A percentile compares a stretch with the other conserved stretches of the same genome.
Evolutionary conservation across 2,113 vertebrate genomes (phyloP).

Genomic region (Antennarius striatus): DNA sequence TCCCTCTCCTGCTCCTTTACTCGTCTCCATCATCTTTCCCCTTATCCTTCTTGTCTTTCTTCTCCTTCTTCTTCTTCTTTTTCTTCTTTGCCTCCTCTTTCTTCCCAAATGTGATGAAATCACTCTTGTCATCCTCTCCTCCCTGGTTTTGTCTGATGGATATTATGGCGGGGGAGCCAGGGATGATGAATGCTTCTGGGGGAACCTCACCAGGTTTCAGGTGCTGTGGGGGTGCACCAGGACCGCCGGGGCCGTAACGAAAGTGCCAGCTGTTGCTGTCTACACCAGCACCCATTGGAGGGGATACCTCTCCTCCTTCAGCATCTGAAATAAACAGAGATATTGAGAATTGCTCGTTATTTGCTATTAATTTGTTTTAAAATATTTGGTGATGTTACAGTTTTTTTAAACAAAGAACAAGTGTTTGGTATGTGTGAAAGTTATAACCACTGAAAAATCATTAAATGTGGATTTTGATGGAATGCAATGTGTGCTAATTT

Average conservation of each 20-base stretch:
- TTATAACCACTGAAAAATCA: too few species aligned
- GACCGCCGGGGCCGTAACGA: conserved; percentile 91
- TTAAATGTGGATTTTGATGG: too few species aligned
- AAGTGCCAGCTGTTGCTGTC: conserved; percentile 99
- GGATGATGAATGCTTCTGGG: conserved; percentile 99
- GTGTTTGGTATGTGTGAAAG: too few species aligned
- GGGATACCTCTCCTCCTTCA: conserved; percentile 95
- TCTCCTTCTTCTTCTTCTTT: conserved; percentile 99
- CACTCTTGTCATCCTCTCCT: conserved; percentile 94
- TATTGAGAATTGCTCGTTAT: conserved; percentile 5
- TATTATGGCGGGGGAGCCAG: conserved; percentile 98
- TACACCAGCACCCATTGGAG: conserved; percentile 94
- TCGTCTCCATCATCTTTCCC: conserved; percentile 96
- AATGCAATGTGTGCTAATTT: too few species aligned
- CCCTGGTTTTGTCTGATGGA: conserved; percentile 96
- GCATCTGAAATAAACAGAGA: conserved; percentile 81
- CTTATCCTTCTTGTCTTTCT: conserved; percentile 97
- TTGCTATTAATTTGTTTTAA: not conserved
- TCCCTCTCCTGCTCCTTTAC: conserved; percentile 79
- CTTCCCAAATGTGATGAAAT: conserved; percentile 99
- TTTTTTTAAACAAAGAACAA: too few species aligned
- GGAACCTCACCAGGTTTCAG: conserved; percentile 95
- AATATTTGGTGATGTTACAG: too few species aligned
- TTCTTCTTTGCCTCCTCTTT: conserved; percentile 99
- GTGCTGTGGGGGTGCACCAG: conserved; percentile 86